These are phyloP conservation scores for Diadophis punctatus DNA, from an alignment of 2,113 vertebrate species.

Conservation along the genomic window DNA sequence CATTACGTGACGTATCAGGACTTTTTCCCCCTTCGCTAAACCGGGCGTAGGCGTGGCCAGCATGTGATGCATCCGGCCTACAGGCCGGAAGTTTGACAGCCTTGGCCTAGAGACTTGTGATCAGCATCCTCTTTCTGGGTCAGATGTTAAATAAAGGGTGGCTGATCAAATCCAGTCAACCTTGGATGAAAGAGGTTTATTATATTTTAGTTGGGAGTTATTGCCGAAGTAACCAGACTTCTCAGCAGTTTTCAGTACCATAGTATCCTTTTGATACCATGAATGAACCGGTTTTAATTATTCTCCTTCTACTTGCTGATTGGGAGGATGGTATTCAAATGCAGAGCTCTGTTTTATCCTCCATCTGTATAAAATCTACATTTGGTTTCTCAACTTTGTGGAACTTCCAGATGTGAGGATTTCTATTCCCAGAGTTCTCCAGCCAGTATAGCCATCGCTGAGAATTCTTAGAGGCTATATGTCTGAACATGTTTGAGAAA, in stretches of 20 bases:
- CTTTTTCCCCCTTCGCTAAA: no score
- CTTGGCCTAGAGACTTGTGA: background rate
- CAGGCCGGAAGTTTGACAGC: no score
- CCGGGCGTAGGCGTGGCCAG: no score
- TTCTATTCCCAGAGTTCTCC: background rate
- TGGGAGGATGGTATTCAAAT: background rate
- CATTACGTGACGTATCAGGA: no score
- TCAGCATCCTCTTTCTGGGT: background rate
- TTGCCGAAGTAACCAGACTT: background rate
- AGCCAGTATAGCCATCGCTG: background rate
- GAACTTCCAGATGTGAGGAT: background rate
- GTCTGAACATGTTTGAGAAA: background rate
- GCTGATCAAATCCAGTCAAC: background rate
- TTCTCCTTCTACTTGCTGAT: background rate
- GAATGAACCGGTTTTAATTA: background rate
- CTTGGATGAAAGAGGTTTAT: background rate
- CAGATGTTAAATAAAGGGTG: background rate
- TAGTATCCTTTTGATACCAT: background rate
- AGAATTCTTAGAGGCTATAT: background rate
- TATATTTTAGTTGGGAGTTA: background rate
- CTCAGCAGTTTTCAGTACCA: background rate
- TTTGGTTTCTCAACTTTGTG: background rate
- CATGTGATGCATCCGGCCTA: no score
- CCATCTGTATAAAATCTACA: background rate
- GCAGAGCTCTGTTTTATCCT: background rate